Base-by-base conservation (phyloP, 37 sponge, comb jelly and placozoan genomes). In the Axinella damicornis region DNA sequence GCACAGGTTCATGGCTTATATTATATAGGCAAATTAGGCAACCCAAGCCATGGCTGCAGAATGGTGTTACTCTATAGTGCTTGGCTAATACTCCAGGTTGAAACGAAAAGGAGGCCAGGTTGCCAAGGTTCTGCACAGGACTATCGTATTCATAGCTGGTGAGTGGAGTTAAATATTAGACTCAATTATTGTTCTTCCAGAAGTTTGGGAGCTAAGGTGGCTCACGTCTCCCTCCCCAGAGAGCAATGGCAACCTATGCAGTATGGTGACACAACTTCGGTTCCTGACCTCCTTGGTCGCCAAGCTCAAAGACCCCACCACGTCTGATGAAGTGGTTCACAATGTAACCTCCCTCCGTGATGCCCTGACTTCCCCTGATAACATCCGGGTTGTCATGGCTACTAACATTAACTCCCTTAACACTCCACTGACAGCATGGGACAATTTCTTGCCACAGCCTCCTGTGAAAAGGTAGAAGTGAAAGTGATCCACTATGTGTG, bases 221-320 rank as follows among this genome's bases (percentile, higher is more conserved):
- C n/a, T n/a, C n/a, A n/a, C n/a, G n/a, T n/a, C n/a, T n/a, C 6
- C 65, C 27, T 63, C 68, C n/a, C 13, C 36, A 65, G 79, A 83
- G 25, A 83, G 89, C 33, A 77, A 54, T 41, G 40, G 64, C 24
- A 92, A 95, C 76, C 17, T 74, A 5, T 22, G 66, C 53, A 95
- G 65, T 38, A 88, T 89, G 84, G 46, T 85, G 40, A 77, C 78
- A 2, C 95, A 95, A 76, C 66, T 31, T n/a, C 73, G 69, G 55
- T 88, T 88, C 83, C 84, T 95, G 5, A 69, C 27, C 14, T 39
- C 30, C 25, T 65, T 88, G 18, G 37, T 76, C 40, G 54, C 25
- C 1, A 69, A 33, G 27, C 71, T 93, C 35, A 73, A 86, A 57
- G 53, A 63, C 25, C 41, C 86, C 37, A 33, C 64, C 35, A 30